Percentiles rank a stretch among this genome's conserved stretches.
Conservation (phyloP, 2,888 invertebrate species). For the Galerucella pusilla region DNA sequence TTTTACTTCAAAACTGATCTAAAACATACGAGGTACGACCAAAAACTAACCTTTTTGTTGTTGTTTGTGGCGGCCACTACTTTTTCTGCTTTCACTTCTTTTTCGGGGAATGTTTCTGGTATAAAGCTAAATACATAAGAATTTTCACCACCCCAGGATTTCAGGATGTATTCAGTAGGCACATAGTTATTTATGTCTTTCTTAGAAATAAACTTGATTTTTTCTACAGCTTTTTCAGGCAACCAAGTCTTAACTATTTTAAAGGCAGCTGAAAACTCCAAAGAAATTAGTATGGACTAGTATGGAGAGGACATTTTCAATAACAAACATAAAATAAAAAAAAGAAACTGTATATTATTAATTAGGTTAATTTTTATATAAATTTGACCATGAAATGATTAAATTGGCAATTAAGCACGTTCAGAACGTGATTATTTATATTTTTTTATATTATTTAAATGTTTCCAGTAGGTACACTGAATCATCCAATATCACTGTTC, state of each 20-base stretch:
- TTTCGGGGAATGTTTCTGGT: constrained; percentile 66
- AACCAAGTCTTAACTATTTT: constrained; percentile 89
- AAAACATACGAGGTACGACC: not conserved
- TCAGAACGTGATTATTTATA: too few species aligned
- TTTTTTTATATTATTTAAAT: too few species aligned
- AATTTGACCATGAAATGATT: too few species aligned
- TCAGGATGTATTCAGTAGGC: constrained; percentile 77
- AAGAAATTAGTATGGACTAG: too few species aligned
- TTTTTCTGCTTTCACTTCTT: constrained; percentile 27
- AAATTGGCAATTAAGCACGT: too few species aligned
- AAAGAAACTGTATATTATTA: too few species aligned
- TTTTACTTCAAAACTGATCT: not conserved
- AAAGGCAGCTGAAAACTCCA: constrained; percentile 78
- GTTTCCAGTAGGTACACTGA: too few species aligned
- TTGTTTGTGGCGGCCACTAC: not conserved
- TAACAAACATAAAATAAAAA: too few species aligned
- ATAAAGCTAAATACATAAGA: constrained; percentile 79
- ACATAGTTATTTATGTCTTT: constrained; percentile 80
- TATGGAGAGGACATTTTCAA: too few species aligned
- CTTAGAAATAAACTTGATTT: constrained; percentile 86
- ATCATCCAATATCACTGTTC: too few species aligned
- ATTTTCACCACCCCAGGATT: constrained; percentile 84
- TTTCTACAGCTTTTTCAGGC: constrained; percentile 88
- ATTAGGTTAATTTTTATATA: too few species aligned
- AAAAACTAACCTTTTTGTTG: constrained; percentile 51